Percentiles rank a stretch among this genome's conserved stretches.
Evolutionary conservation across 1,140 invertebrate species (phyloP).

Genomic region (Zaprionus davidi): DNA sequence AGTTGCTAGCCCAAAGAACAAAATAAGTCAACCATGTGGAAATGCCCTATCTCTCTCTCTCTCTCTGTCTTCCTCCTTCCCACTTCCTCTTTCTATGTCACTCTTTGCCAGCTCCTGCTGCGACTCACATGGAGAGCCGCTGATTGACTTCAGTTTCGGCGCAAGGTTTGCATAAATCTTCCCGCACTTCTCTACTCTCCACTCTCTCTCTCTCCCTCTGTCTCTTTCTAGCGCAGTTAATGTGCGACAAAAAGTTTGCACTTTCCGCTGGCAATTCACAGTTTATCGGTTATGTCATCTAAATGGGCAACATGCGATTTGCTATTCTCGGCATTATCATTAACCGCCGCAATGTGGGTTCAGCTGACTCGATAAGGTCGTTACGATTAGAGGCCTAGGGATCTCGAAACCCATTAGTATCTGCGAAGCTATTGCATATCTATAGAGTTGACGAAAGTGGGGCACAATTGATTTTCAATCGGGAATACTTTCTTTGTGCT

Average conservation of each 20-base stretch:
- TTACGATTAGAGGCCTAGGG: conserved; percentile 21
- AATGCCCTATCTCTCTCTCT: conserved; percentile 20
- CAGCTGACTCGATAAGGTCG: conserved; percentile 23
- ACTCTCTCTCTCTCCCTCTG: neutral
- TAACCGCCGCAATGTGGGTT: conserved; percentile 51
- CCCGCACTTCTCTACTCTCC: neutral
- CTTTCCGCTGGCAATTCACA: conserved; percentile 69
- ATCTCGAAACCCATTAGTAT: conserved; percentile 26
- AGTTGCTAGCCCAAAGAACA: conserved; percentile 59
- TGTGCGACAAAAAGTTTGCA: conserved; percentile 68
- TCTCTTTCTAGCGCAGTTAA: conserved; percentile 39
- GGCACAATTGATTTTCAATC: neutral
- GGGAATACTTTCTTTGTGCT: neutral
- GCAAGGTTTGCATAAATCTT: conserved; percentile 28
- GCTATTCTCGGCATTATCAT: conserved; percentile 70
- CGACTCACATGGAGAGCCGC: conserved; percentile 52
- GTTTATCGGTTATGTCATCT: conserved; percentile 80
- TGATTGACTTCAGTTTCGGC: conserved; percentile 63
- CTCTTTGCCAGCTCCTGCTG: conserved; percentile 3
- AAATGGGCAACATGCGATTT: conserved; percentile 74
- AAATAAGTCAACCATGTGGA: conserved; percentile 72
- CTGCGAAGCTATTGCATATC: neutral
- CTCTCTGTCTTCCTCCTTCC: neutral
- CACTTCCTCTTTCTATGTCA: neutral
- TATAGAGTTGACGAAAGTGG: neutral